Base-by-base conservation (phyloP, 30 jellyfish, hydroid and myxozoan species). In the Pseudorhiza aurosa region DNA sequence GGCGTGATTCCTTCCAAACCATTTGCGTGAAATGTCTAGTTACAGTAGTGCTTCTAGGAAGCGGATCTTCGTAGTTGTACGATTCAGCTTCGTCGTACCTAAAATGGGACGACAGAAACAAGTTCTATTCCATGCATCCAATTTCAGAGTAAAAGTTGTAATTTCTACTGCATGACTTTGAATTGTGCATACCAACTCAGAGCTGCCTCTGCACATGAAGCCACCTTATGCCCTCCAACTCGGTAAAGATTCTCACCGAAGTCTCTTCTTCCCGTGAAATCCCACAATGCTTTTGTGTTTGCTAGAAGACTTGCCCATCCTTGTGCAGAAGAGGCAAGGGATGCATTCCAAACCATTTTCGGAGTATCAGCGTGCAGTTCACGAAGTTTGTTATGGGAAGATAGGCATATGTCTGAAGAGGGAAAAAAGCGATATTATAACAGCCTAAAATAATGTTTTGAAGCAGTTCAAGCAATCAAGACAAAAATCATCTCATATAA, bases 161-260 rank as follows among this genome's bases (percentile, higher is more conserved):
- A n/a, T n/a, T n/a, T n/a, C n/a, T n/a, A n/a, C n/a, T n/a, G n/a
- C n/a, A n/a, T n/a, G n/a, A n/a, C n/a, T n/a, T n/a, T n/a, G n/a
- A n/a, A n/a, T n/a, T n/a, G n/a, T n/a, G n/a, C 63, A 0, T 60
- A 19, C 75, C 75, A 60, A 10, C 24, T 60, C 22, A 60, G 26
- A 10, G 51, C 51, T 27, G 75, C 75, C 47, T 29, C 75, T 27
- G 75, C 75, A 30, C 75, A 60, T 15, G 75, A 60, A 25, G 51
- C 51, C 21, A 4, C 6, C 62, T 47, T 47, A 0, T 1, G 0
- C 8, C 55, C 75, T 11, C 51, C 30, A 6, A 11, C 2, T 1
- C 51, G 12, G 17, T 33, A 60, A 12, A 28, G 32, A 14, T 60
- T 60, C 47, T 60, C 75, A 14, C 75, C 75, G 12, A 29, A 7